A percentile compares a stretch with the other conserved stretches of the same genome.
Conservation (phyloP, 92 coral and sea anemone genomes). For the Palythoa heliodiscus region DNA sequence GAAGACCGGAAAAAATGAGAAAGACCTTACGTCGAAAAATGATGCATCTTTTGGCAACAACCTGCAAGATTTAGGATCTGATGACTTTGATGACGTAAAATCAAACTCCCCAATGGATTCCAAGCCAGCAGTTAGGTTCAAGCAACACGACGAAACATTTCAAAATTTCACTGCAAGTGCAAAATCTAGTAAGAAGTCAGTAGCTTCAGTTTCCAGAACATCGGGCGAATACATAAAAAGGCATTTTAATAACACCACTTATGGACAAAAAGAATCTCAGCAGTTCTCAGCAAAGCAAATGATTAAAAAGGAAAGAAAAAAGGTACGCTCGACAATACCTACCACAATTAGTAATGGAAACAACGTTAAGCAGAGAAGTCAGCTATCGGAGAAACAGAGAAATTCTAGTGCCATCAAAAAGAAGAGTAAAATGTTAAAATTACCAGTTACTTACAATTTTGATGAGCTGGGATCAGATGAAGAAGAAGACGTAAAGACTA, state of each 20-base stretch:
- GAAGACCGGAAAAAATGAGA: neutral
- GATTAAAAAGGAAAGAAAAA: neutral
- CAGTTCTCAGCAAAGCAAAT: neutral
- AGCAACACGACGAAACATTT: neutral
- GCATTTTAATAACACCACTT: neutral
- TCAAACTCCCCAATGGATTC: neutral
- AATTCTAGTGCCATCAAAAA: neutral
- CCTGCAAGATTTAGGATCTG: constrained; percentile 23
- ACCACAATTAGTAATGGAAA: neutral
- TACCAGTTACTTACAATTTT: neutral
- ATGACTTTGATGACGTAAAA: neutral
- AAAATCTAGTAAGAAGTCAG: neutral
- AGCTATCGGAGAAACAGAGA: neutral
- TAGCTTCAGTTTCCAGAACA: neutral
- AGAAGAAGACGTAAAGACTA: constrained; percentile 5
- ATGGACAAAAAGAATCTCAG: neutral
- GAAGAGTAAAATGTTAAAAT: neutral
- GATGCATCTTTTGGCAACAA: constrained; percentile 5
- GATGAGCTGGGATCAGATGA: constrained; percentile 32
- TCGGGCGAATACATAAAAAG: neutral
- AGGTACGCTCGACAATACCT: constrained; percentile 2
- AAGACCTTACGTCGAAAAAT: neutral
- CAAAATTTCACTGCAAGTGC: neutral
- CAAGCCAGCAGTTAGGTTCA: neutral
- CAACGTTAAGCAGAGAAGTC: neutral